Percentiles rank a stretch among this genome's conserved stretches.
phyloP scores from a whole-genome alignment of 2,888 invertebrate genomes.

The Platycnemis pennipes region DNA sequence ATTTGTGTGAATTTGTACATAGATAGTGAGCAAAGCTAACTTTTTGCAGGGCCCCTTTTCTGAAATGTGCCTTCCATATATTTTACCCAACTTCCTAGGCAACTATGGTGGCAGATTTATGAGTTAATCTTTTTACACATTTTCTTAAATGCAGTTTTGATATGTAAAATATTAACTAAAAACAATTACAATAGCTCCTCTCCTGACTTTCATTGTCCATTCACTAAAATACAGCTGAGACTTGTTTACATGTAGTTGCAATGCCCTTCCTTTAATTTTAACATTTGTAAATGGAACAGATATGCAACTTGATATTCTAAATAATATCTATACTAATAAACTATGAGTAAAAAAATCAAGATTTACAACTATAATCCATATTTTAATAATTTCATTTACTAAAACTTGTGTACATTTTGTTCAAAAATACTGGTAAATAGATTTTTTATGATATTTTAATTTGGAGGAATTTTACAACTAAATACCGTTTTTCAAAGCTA shows the following conservation, averaged over 20 bases:
- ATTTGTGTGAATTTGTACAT: conserved; percentile 59
- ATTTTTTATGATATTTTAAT: conserved; percentile 50
- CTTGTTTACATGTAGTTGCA: background rate
- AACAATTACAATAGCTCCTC: background rate
- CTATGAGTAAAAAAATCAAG: conserved; percentile 38
- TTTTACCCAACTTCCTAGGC: conserved; percentile 61
- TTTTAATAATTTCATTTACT: conserved; percentile 46
- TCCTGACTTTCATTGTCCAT: background rate
- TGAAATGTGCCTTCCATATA: conserved; percentile 67
- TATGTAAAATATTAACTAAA: conserved; percentile 18
- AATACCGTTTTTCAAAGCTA: conserved; percentile 61
- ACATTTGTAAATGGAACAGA: conserved; percentile 33
- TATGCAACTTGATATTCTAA: conserved; percentile 56
- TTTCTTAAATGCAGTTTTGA: conserved; percentile 24
- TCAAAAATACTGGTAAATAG: conserved; percentile 47
- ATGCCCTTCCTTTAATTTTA: background rate
- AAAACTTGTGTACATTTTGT: conserved; percentile 55
- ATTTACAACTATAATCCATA: conserved; percentile 18
- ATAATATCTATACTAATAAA: conserved; percentile 11
- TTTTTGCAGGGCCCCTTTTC: conserved; percentile 68
- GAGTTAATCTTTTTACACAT: conserved; percentile 30
- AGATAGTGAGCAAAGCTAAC: conserved; percentile 57
- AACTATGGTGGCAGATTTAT: conserved; percentile 63
- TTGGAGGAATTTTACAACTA: conserved; percentile 62
- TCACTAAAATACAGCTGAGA: background rate